A percentile compares a stretch with the other conserved stretches of the same genome.
phyloP scores from a whole-genome alignment of 2,113 vertebrate species.

The Oryzias javanicus region DNA sequence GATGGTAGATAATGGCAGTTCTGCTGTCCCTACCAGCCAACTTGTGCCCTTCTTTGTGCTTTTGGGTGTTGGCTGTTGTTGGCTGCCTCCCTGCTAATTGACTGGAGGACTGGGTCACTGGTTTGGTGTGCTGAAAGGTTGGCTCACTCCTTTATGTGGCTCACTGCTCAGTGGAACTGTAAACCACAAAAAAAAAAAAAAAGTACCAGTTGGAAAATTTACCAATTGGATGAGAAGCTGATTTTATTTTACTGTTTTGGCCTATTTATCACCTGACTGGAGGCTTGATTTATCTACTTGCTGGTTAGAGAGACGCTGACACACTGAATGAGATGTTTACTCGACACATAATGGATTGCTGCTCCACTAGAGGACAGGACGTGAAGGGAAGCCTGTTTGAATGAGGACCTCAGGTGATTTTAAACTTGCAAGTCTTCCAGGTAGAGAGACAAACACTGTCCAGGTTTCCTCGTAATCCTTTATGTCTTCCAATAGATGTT shows the following conservation, averaged over 20 bases:
- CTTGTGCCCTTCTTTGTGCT: conserved; percentile 16
- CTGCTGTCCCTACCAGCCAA: conserved; percentile 55
- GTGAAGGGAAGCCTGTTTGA: conserved; percentile 1
- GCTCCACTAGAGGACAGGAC: conserved; percentile 7
- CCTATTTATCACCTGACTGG: neutral
- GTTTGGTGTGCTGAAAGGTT: conserved; percentile 1
- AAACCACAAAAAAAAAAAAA: neutral
- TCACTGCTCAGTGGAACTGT: conserved; percentile 3
- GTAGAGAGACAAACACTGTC: neutral
- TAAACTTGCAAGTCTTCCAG: conserved; percentile 1
- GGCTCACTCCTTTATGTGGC: conserved; percentile 15
- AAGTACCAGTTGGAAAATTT: neutral
- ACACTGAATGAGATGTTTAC: conserved; percentile 12
- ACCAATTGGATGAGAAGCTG: neutral
- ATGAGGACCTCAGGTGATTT: neutral
- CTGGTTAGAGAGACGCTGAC: conserved; percentile 12
- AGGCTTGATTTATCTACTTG: neutral
- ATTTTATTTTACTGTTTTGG: conserved; percentile 5
- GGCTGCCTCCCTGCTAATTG: conserved; percentile 26
- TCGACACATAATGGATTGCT: conserved; percentile 13
- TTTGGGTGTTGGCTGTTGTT: conserved; percentile 38
- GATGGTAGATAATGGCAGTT: conserved; percentile 73
- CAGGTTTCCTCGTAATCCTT: neutral
- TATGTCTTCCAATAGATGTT: neutral
- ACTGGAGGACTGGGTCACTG: conserved; percentile 12